A percentile compares a stretch with the other conserved stretches of the same genome.
Evolutionary conservation across 2,888 invertebrate species (phyloP).

Genomic region (Lomographa bimaculata): DNA sequence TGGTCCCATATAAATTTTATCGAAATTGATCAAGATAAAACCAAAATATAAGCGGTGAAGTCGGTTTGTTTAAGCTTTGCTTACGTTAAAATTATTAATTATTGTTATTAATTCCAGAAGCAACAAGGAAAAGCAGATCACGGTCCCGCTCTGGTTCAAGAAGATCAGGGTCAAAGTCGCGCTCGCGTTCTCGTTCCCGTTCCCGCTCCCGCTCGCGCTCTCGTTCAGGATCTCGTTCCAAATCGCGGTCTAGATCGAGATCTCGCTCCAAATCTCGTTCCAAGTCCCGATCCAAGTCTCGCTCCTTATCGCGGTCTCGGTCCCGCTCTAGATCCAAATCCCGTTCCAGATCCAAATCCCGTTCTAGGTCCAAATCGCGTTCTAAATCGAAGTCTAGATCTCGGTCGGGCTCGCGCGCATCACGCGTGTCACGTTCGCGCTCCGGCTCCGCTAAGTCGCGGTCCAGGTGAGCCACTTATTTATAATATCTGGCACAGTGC

Average conservation of each 20-base stretch:
- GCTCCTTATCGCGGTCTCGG: conserved; percentile 17
- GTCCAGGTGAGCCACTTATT: too few relatives aligned
- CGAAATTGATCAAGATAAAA: too few relatives aligned
- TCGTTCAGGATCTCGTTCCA: conserved; percentile 1
- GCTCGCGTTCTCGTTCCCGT: conserved; percentile 39
- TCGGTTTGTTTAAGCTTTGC: too few relatives aligned
- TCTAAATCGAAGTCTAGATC: conserved; percentile 12
- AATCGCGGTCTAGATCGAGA: conserved; percentile 1
- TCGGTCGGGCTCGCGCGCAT: conserved; percentile 18
- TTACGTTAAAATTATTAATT: too few relatives aligned
- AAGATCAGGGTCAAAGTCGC: conserved; percentile 36
- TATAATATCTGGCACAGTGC: too few relatives aligned
- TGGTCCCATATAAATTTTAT: too few relatives aligned
- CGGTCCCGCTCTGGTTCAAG: conserved; percentile 10
- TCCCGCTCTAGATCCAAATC: conserved; percentile 51
- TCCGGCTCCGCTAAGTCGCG: too few relatives aligned
- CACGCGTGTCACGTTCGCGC: conserved; percentile 30
- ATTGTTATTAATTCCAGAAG: conserved; percentile 1
- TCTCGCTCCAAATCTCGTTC: conserved; percentile 36
- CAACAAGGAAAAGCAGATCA: conserved; percentile 9
- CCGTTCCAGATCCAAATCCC: conserved; percentile 11
- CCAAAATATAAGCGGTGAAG: too few relatives aligned
- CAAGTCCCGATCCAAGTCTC: conserved; percentile 19
- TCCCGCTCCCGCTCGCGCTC: conserved; percentile 5
- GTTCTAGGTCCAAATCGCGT: conserved; percentile 12